Evolutionary conservation across 1,140 invertebrate genomes (phyloP).

Genomic region (Hesperophylax magnus): DNA sequence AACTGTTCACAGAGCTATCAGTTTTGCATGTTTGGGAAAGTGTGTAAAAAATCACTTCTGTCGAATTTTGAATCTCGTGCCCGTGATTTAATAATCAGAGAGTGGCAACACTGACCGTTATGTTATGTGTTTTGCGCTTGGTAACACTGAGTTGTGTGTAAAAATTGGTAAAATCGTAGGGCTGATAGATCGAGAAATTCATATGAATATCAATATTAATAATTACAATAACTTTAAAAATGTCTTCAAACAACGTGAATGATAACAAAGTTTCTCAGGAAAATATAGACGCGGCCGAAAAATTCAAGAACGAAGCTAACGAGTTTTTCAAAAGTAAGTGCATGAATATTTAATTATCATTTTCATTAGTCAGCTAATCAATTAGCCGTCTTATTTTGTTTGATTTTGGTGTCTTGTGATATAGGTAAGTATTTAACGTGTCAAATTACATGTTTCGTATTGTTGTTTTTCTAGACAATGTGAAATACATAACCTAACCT

Average conservation of each 20-base stretch:
- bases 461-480: slow-evolving; percentile 20
- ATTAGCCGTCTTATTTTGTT: slow-evolving; percentile 5
- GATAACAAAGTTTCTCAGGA: slow-evolving; percentile 60
- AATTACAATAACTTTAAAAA: slow-evolving; percentile 24
- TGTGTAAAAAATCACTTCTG: no score
- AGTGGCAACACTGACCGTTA: no score
- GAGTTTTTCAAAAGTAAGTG: slow-evolving; percentile 86
- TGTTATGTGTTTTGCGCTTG: neutral
- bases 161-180: slow-evolving; percentile 23
- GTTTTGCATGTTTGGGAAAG: no score
- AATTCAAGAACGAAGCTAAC: slow-evolving; percentile 88
- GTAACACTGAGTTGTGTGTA: slow-evolving; percentile 21
- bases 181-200: slow-evolving; percentile 14
- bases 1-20: no score
- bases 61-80: no score
- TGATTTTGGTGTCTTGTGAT: neutral
- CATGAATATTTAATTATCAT: slow-evolving; percentile 38
- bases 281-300: slow-evolving; percentile 75
- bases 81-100: no score
- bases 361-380: slow-evolving; percentile 1
- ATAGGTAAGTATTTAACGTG: no score
- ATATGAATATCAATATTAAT: slow-evolving; percentile 40
- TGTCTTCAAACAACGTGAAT: slow-evolving; percentile 44
- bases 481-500: slow-evolving; percentile 49
- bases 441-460: neutral